phyloP scores from a whole-genome alignment of 2,888 invertebrate species.

The Lasioglossum figueresi region DNA sequence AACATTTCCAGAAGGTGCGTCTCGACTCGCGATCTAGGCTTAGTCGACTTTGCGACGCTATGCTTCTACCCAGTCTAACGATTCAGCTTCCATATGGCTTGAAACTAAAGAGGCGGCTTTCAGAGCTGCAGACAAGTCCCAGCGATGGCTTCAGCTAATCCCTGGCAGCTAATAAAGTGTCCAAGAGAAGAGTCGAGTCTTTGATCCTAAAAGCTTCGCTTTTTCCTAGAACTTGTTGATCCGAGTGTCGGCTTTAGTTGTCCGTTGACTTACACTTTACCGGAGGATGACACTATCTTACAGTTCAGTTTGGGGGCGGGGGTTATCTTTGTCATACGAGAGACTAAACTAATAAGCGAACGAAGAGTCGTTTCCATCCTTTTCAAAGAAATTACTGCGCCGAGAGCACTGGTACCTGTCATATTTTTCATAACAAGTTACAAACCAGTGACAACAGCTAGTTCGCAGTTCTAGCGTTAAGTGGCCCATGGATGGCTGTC shows the following conservation, averaged over 20 bases:
- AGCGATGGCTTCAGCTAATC: not conserved
- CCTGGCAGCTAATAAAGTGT: not conserved
- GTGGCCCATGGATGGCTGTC: not conserved
- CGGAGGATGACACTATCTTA: not conserved
- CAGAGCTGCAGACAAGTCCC: not conserved
- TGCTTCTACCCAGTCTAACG: not conserved
- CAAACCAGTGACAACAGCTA: not conserved
- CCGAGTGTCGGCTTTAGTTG: not conserved
- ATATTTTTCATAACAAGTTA: not conserved
- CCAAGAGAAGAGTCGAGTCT: not conserved
- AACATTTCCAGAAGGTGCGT: conserved; percentile 3
- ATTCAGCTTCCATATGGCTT: not conserved
- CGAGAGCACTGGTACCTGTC: not conserved
- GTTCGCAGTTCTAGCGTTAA: not conserved
- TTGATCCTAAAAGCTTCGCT: not conserved
- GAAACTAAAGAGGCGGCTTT: not conserved
- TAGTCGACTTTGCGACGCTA: not conserved
- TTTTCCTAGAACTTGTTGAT: conserved; percentile 3
- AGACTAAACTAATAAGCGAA: no score
- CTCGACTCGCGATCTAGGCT: conserved; percentile 17
- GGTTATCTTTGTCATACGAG: not conserved
- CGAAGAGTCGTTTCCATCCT: not conserved
- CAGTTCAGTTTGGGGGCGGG: not conserved
- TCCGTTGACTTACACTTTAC: no score
- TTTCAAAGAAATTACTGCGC: not conserved